Evolutionary conservation across 2,797 vertebrate species (phyloP).

Genomic region (Tapirus indicus): DNA sequence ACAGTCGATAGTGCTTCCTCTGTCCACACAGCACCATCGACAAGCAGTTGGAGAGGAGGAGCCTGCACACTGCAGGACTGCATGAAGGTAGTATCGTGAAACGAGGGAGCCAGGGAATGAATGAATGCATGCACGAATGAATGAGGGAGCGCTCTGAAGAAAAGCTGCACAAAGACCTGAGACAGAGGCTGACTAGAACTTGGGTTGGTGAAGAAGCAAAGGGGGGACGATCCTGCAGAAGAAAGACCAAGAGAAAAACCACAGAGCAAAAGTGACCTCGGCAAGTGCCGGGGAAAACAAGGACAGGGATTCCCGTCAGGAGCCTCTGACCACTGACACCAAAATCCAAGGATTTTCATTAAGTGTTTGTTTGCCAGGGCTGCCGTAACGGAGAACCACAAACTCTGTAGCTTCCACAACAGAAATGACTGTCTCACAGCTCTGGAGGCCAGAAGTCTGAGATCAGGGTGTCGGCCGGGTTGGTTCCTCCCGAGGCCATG

Average conservation of each 20-base stretch:
- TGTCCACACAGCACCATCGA: fast-evolving
- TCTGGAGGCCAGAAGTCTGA: background rate
- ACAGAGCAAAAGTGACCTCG: fast-evolving
- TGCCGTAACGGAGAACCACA: fast-evolving
- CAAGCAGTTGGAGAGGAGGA: background rate
- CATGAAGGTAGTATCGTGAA: background rate
- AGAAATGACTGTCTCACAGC: background rate
- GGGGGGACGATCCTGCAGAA: background rate
- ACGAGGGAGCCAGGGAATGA: background rate
- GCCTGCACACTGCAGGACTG: no score
- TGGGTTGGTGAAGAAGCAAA: background rate
- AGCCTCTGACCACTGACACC: fast-evolving
- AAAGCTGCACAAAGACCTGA: background rate
- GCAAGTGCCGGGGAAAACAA: background rate
- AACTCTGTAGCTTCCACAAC: background rate
- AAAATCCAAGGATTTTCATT: background rate
- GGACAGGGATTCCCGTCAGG: background rate
- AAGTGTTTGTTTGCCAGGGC: background rate
- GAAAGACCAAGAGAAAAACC: background rate
- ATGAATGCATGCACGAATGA: fast-evolving
- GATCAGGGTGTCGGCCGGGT: no score
- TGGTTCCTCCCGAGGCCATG: no score
- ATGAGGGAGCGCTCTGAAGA: background rate
- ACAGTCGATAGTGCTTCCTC: no score
- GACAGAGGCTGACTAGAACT: background rate